Evolutionary conservation across 1,140 invertebrate genomes (phyloP), one percentile per base, ranked within the genome.

Genomic region (Eurytemora carolleeae): DNA sequence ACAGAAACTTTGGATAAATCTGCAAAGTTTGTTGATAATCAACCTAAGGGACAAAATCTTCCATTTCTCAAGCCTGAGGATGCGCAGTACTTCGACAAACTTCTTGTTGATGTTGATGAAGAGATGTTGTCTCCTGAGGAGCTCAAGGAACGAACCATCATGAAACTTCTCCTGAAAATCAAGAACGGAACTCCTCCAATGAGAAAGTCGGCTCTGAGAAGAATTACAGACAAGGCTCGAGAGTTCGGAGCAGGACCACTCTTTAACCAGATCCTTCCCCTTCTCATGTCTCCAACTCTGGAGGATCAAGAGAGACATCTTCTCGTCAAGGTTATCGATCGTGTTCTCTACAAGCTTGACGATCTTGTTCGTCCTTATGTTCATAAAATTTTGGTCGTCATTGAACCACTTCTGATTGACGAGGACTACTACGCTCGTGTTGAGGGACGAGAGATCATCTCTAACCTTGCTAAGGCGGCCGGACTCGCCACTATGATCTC

Each of bases 351-450:
- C 73, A 99, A 99, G 76, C 73, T 99, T 53, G 96, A 99, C 69
- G 96, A 99, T 75, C 76, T 99, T 57, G 96, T 99, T 12, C 79
- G 96, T 59, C 96, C 96, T 0, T 99, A 98, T 71, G 96, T 99
- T 1, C 95, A 99, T 75, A 99, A 99, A 80, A 98, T 97, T 70
- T 76, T 98, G 24, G 95, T 99, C 0, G 96, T 99, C 1, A 99
- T 99, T 72, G 95, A 99, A 75, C 96, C 96, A 0, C 74, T 99
- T 25, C 75, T 99, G 2, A 99, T 99, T 72, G 96, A 99, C 72
- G 96, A 99, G 79, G 96, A 99, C 75, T 99, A 99, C 72, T 99
- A 98, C 75, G 95, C 96, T 52, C 84, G 96, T 71, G 95, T 98
- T 2, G 96, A 99, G 76, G 94, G 95, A 59, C 79, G 96, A 71